Conservation (phyloP, 2,113 vertebrate genomes). For the Pipra filicauda region DNA sequence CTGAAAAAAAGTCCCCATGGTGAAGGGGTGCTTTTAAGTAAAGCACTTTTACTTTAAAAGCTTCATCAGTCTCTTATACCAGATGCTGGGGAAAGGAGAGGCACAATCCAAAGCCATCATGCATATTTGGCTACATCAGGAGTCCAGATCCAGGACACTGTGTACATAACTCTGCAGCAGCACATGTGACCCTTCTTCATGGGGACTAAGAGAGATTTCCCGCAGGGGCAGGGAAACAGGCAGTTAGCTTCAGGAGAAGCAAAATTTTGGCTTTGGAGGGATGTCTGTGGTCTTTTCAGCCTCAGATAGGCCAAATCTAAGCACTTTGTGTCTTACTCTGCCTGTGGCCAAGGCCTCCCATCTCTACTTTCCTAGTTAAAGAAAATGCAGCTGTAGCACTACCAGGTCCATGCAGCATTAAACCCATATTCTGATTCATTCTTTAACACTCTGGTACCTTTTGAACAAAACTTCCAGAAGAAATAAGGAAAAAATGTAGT, state of each 20-base stretch:
- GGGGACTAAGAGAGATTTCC: background rate
- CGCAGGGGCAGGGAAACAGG: background rate
- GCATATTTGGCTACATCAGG: background rate
- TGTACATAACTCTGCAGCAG: background rate
- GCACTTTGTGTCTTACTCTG: background rate
- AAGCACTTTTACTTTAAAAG: background rate
- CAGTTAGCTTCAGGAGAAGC: background rate
- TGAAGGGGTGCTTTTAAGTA: background rate
- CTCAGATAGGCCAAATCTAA: background rate
- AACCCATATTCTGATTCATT: background rate
- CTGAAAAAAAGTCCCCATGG: background rate
- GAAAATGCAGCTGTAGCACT: background rate
- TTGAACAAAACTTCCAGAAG: background rate
- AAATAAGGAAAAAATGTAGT: background rate
- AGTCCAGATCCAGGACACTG: background rate
- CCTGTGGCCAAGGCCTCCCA: background rate
- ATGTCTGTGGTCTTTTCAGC: background rate
- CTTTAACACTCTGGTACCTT: background rate
- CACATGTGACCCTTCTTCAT: rapidly evolving
- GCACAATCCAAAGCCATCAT: background rate
- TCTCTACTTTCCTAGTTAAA: background rate
- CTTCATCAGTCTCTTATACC: background rate
- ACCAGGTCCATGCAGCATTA: background rate
- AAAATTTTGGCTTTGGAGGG: background rate
- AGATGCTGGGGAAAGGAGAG: background rate